These are phyloP conservation scores for Heliconius congener DNA, from an alignment of 1,140 invertebrate species.

Conservation along the genomic window DNA sequence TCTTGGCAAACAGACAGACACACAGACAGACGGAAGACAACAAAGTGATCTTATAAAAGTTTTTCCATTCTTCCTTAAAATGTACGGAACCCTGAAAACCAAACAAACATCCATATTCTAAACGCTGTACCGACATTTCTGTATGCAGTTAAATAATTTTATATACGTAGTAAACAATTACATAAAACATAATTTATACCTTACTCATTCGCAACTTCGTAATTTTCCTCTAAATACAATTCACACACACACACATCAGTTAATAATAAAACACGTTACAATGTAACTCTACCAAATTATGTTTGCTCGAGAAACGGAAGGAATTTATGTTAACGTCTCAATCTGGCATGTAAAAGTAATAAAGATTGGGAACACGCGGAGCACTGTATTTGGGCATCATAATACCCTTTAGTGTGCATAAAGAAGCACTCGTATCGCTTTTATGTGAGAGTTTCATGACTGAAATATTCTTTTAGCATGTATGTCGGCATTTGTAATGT, in stretches of 20 bases:
- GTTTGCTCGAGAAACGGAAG: slow-evolving; percentile 20
- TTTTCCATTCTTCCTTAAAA: too few species aligned
- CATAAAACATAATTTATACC: neutral
- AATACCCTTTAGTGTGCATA: slow-evolving; percentile 35
- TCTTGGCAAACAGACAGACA: too few species aligned
- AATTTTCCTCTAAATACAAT: slow-evolving; percentile 6
- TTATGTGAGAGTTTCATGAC: slow-evolving; percentile 21
- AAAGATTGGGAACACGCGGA: slow-evolving; percentile 32
- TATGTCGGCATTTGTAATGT: neutral
- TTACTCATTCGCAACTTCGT: neutral
- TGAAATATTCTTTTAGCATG: slow-evolving; percentile 20
- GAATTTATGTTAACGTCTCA: slow-evolving; percentile 38
- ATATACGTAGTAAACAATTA: neutral
- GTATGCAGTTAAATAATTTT: too few species aligned
- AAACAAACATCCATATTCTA: too few species aligned
- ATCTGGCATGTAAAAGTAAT: slow-evolving; percentile 32
- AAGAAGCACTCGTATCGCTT: slow-evolving; percentile 31
- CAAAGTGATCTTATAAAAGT: too few species aligned
- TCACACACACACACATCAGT: neutral
- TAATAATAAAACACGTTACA: slow-evolving; percentile 16
- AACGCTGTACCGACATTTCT: too few species aligned
- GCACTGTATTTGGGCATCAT: slow-evolving; percentile 34
- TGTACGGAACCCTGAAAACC: too few species aligned
- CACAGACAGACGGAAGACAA: too few species aligned
- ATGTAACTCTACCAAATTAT: slow-evolving; percentile 5